phyloP scores from a whole-genome alignment of 2,888 invertebrate species.

The Carterocephalus palaemon region DNA sequence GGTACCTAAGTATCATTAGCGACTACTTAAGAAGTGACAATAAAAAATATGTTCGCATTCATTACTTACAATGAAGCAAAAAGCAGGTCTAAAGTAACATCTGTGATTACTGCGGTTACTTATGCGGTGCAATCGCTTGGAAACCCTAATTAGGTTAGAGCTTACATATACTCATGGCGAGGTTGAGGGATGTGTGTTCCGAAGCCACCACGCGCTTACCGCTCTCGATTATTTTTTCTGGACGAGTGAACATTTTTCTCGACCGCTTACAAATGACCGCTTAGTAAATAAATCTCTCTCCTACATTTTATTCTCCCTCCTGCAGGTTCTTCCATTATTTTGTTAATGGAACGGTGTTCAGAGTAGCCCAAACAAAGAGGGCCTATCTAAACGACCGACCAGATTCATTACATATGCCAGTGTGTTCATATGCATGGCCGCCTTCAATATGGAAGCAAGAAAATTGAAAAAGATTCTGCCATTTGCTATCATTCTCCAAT shows the following conservation, averaged over 20 bases:
- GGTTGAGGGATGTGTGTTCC: slow-evolving; percentile 31
- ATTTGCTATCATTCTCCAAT: too few relatives aligned
- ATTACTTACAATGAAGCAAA: background rate
- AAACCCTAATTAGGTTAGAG: slow-evolving; percentile 19
- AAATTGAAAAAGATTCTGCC: too few relatives aligned
- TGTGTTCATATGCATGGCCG: background rate
- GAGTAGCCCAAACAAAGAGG: slow-evolving; percentile 60
- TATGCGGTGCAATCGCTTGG: slow-evolving; percentile 9
- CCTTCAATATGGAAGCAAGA: background rate
- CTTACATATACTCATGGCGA: slow-evolving; percentile 27
- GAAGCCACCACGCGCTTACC: slow-evolving; percentile 37
- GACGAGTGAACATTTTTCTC: slow-evolving; percentile 70
- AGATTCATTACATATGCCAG: slow-evolving; percentile 11
- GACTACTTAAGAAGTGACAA: too few relatives aligned
- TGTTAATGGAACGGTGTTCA: slow-evolving; percentile 67
- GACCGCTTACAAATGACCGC: slow-evolving; percentile 72
- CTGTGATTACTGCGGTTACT: slow-evolving; percentile 1
- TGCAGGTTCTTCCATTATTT: slow-evolving; percentile 67
- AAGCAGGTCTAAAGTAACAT: slow-evolving; percentile 6
- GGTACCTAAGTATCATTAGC: too few relatives aligned
- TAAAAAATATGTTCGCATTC: background rate
- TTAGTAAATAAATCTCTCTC: slow-evolving; percentile 65
- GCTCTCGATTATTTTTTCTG: slow-evolving; percentile 66
- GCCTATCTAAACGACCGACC: slow-evolving; percentile 38
- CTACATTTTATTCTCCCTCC: slow-evolving; percentile 64